Percentiles rank a stretch among this genome's conserved stretches.
Evolutionary conservation across 2,797 vertebrate species (phyloP).

Genomic region (Microctenopoma stevenorrisi): DNA sequence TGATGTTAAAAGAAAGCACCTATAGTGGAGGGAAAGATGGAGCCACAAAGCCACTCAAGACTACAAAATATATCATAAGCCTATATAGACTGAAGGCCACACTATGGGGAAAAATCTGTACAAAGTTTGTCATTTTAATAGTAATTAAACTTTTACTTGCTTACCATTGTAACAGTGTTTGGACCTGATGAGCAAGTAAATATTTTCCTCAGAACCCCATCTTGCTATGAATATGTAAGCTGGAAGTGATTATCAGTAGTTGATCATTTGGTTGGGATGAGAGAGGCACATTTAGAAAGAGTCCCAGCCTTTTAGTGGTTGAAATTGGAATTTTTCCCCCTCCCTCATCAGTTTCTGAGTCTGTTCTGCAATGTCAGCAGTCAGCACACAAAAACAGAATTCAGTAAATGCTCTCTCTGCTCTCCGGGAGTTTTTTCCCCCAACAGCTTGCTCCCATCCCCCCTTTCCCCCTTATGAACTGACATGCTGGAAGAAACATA

Average conservation of each 20-base stretch:
- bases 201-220: slow-evolving; percentile 42
- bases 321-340: slow-evolving; percentile 70
- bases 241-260: slow-evolving; percentile 82
- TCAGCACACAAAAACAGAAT: slow-evolving; percentile 86
- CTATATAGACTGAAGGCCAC: too few species aligned
- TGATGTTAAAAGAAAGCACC: slow-evolving; percentile 34
- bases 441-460: slow-evolving; percentile 82
- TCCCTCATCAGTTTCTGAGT: slow-evolving; percentile 80
- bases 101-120: neutral
- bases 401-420: slow-evolving; percentile 81
- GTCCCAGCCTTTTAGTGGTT: slow-evolving; percentile 80
- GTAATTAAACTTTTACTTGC: neutral
- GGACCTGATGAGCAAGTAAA: slow-evolving; percentile 19
- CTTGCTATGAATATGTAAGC: slow-evolving; percentile 56
- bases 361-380: slow-evolving; percentile 86
- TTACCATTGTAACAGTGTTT: slow-evolving; percentile 14
- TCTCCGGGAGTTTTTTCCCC: slow-evolving; percentile 63
- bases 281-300: slow-evolving; percentile 70
- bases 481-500: slow-evolving; percentile 88
- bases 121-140: neutral
- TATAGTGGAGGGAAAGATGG: slow-evolving; percentile 40
- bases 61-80: neutral
- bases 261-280: slow-evolving; percentile 78
- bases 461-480: slow-evolving; percentile 76
- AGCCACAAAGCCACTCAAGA: slow-evolving; percentile 13